Conservation (phyloP, 2,888 invertebrate species). For the Ganaspis brasiliensis region DNA sequence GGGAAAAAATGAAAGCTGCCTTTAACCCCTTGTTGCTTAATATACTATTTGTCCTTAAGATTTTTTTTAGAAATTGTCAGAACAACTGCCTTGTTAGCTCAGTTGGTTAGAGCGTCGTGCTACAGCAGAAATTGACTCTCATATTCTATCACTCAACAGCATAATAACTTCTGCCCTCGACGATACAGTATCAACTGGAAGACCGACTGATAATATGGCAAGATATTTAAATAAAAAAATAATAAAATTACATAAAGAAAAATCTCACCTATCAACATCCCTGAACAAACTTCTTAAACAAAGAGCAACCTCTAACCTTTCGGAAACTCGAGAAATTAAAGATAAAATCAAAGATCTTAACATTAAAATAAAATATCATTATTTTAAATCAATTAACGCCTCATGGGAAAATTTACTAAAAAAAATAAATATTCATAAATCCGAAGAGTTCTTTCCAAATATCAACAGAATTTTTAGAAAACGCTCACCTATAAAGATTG, state of each 20-base stretch:
- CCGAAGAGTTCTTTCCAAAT: background rate
- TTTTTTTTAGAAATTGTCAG: too few relatives aligned
- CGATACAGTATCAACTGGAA: background rate
- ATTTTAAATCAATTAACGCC: background rate
- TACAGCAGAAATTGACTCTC: constrained; percentile 51
- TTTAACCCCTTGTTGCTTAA: too few relatives aligned
- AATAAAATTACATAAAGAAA: background rate
- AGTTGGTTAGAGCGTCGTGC: constrained; percentile 77
- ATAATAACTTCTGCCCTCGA: background rate
- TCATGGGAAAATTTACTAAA: background rate
- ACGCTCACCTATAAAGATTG: background rate
- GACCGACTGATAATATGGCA: background rate
- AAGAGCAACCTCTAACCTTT: background rate
- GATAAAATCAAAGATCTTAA: background rate
- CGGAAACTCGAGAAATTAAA: background rate
- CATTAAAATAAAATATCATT: background rate
- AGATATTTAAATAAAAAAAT: constrained; percentile 4
- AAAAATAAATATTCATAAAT: background rate
- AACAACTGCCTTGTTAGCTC: too few relatives aligned
- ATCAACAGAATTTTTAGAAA: background rate
- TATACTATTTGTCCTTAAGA: too few relatives aligned
- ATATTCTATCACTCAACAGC: background rate
- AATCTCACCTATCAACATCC: background rate
- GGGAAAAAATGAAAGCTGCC: too few relatives aligned
- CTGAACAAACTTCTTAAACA: background rate